Conservation (phyloP, 1,140 invertebrate genomes). For the Trachymyrmex septentrionalis region DNA sequence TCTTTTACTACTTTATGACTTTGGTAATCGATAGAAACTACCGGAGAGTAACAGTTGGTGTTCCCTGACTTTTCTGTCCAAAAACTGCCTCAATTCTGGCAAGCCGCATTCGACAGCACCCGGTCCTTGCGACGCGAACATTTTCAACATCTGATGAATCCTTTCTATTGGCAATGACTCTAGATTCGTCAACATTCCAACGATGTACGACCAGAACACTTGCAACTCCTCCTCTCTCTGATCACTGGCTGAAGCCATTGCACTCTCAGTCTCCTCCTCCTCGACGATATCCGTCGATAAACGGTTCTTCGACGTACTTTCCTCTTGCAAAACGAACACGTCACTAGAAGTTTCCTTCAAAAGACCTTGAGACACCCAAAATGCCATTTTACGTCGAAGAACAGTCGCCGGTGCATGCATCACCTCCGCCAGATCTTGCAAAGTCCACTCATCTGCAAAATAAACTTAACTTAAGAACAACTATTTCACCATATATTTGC, state of each 20-base stretch:
- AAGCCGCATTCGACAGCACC: constrained; percentile 94
- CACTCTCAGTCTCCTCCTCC: constrained; percentile 97
- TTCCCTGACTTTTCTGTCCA: constrained; percentile 97
- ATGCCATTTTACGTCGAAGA: constrained; percentile 94
- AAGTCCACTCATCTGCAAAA: constrained; percentile 91
- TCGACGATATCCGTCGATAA: constrained; percentile 90
- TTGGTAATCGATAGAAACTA: constrained; percentile 95
- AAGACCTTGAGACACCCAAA: constrained; percentile 96
- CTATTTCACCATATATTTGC: neutral
- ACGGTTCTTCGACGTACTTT: constrained; percentile 87
- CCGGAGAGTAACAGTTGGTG: constrained; percentile 94
- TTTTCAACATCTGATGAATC: constrained; percentile 98
- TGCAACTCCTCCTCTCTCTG: constrained; percentile 97
- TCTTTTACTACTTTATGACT: constrained; percentile 80
- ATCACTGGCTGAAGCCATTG: constrained; percentile 96
- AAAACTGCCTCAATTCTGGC: constrained; percentile 95
- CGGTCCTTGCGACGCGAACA: constrained; percentile 97
- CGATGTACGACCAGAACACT: constrained; percentile 98
- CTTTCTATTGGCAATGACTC: constrained; percentile 96
- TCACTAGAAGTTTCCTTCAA: constrained; percentile 92
- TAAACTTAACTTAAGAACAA: neutral
- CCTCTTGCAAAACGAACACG: constrained; percentile 93
- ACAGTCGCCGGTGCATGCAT: constrained; percentile 95
- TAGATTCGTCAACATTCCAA: constrained; percentile 98
- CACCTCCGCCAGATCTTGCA: constrained; percentile 93